A percentile compares a stretch with the other conserved stretches of the same genome.
Evolutionary conservation across 2,113 vertebrate genomes (phyloP).

Genomic region (Ctenodactylus gundi): DNA sequence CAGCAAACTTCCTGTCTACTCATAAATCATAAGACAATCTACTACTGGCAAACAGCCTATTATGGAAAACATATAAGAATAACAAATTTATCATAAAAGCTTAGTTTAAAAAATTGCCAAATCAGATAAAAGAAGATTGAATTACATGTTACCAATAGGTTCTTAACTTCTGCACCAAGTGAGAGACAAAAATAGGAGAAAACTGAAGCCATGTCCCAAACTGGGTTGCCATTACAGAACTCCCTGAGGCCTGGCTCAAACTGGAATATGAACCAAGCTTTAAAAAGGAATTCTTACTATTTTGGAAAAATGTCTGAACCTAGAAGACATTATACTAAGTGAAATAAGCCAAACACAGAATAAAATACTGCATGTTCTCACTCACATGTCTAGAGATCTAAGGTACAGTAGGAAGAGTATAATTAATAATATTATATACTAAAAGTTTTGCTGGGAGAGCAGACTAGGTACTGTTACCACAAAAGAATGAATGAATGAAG

Average conservation of each 20-base stretch:
- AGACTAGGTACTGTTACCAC: not conserved
- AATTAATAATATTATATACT: not conserved
- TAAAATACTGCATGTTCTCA: not conserved
- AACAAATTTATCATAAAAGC: conserved; percentile 36
- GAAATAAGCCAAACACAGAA: not conserved
- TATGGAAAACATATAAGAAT: conserved; percentile 54
- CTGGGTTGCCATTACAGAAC: not conserved
- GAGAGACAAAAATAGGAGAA: conserved; percentile 7
- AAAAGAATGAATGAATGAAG: not conserved
- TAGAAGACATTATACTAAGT: not conserved
- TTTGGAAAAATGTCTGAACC: not conserved
- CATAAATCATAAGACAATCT: not conserved
- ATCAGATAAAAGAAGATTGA: conserved; percentile 43
- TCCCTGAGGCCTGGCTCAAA: not conserved
- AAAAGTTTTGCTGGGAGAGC: not conserved
- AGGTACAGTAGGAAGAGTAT: not conserved
- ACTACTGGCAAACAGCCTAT: conserved; percentile 43
- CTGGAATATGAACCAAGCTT: not conserved
- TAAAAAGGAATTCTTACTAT: not conserved
- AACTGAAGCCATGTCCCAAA: fast-evolving
- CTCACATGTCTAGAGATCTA: not conserved
- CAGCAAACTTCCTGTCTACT: conserved; percentile 6
- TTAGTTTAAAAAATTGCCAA: conserved; percentile 53
- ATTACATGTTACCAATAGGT: conserved; percentile 19
- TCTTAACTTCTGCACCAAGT: conserved; percentile 28